These are phyloP conservation scores for Portevinia maculata DNA, from an alignment of 2,888 invertebrate species.

Conservation along the genomic window DNA sequence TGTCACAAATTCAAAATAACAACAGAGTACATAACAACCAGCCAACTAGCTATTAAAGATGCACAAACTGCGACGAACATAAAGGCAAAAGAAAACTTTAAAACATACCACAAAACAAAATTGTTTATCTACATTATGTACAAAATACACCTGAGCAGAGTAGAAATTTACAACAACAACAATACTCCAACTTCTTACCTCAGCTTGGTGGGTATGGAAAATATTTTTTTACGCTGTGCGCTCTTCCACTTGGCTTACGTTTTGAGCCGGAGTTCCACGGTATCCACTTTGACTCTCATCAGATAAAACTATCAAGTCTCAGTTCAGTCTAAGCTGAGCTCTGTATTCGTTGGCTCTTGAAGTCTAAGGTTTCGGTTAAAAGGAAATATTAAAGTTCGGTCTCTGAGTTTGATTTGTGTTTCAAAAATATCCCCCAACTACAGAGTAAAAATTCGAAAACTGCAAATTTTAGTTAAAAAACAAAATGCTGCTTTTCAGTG, in stretches of 20 bases:
- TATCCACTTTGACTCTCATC: conserved; percentile 21
- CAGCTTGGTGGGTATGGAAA: conserved; percentile 2
- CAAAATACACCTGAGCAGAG: conserved; percentile 72
- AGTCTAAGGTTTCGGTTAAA: conserved; percentile 3
- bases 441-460: too few relatives aligned
- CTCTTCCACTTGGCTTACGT: conserved; percentile 34
- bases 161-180: conserved; percentile 44
- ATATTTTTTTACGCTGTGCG: conserved; percentile 30
- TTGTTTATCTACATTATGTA: conserved; percentile 61
- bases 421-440: conserved; percentile 9
- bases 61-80: conserved; percentile 53
- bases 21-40: background rate
- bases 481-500: conserved; percentile 38
- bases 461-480: conserved; percentile 34
- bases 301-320: conserved; percentile 23
- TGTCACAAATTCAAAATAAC: conserved; percentile 46
- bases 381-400: conserved; percentile 7
- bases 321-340: conserved; percentile 54
- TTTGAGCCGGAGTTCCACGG: background rate
- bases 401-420: conserved; percentile 20
- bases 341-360: conserved; percentile 61
- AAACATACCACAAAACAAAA: conserved; percentile 65
- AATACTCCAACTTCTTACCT: conserved; percentile 4
- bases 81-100: conserved; percentile 43
- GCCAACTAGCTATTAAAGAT: conserved; percentile 53